Base-by-base conservation (phyloP, 2,888 invertebrate species). In the Ophion ventricosus region DNA sequence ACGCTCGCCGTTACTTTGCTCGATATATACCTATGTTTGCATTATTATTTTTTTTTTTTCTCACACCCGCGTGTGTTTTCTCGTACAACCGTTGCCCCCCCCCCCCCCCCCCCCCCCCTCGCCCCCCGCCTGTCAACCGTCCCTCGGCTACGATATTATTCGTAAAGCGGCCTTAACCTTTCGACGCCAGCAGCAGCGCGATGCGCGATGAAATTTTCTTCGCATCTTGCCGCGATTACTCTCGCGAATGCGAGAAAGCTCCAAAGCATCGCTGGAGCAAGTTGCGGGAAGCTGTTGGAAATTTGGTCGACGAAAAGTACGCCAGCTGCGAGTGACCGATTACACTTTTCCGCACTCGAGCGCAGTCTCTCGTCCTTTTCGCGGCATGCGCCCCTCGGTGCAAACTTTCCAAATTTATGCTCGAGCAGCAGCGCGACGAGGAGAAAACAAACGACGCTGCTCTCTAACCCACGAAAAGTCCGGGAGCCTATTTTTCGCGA, bases 1-100 rank as follows among this genome's bases (percentile, higher is more conserved):
- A 17, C 49, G 14, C 49, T 17, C 74, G 80, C n/a, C n/a, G 80
- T 84, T 84, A 84, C 77, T 80, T 84, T 77, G 77, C 77, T 79
- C 73, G 84, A 81, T n/a, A n/a, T n/a, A n/a, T n/a, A 81, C 75
- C 63, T 75, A 75, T 64, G 84, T 77, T 17, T 17, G 40, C 40
- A 10, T n/a, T n/a, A 7, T 8, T 35, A 5, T 35, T 17, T 49
- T 49, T 11, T 49, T 49, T 49, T 49, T 8, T 11, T 1, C 14
- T 11, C 49, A 14, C 14, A 3, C 11, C 49, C 17, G 14, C 49
- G 49, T 49, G 11, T 49, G 1, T 49, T 49, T 49, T 49, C 49
- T 14, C 49, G 14, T 49, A 14, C 2, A 14, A 1, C 14, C 2
- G n/a, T n/a, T n/a, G n/a, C 7, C 29, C 1, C 29, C 2, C 0